Evolutionary conservation across 2,113 vertebrate species (phyloP), one percentile per base, ranked within the genome.

Genomic region (Sebastes schlegelii): DNA sequence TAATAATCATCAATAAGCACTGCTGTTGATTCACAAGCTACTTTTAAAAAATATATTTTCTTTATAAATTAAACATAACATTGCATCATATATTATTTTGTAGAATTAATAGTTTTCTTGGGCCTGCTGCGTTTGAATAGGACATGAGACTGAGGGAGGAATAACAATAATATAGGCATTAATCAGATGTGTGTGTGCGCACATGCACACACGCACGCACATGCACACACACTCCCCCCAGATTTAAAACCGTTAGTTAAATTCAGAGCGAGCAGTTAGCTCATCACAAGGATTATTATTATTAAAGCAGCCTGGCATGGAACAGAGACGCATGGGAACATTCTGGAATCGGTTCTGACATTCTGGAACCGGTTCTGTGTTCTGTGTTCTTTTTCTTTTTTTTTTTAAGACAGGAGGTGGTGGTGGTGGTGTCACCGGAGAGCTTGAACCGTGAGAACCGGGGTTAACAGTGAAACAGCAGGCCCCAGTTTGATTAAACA

Each of bases 161-260:
- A 14, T 70, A 42, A 74, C 54, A n/a, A 43, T 34, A 19, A 49
- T 6, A 34, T 48, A n/a, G 34, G 4, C 51, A 48, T 58, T n/a
- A 55, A 65, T 84, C 46, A 14, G 4, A 51, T 66, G 34, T 34
- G 34, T 34, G 34, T 34, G 34, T 34, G 34, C 26, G 26, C 34
- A 34, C 34, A 34, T 34, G 34, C 34, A 34, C 34, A 63, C 61
- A 63, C 7, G 43, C 60, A 62, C 60, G 17, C 23, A 55, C 54
- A 55, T 19, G n/a, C 54, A 55, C 54, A 55, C 54, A 57, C 54
- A 58, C 55, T 21, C 55, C 6, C 60, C 23, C 23, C 13, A 7
- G 88, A 95, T 96, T 95, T 94, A 93, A 96, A 96, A 95, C 93
- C 93, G 93, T 91, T 90, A 86, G 77, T 91, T 86, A 86, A 91